These are phyloP conservation scores for Amiota communis DNA, from an alignment of 2,888 invertebrate species.

Conservation along the genomic window DNA sequence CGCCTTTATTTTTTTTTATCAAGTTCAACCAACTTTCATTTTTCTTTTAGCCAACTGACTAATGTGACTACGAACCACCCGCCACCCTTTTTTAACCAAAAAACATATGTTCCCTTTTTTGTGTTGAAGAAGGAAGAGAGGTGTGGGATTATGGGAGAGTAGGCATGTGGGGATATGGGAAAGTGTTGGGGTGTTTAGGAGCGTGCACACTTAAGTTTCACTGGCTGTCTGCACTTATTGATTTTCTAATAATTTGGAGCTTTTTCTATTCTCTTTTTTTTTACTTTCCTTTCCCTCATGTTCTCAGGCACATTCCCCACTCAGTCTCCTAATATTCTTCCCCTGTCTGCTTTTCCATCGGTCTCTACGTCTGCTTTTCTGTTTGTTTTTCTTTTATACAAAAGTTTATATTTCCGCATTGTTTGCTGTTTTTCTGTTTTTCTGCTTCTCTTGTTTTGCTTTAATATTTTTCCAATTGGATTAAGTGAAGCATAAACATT, in stretches of 20 bases:
- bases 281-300: neutral
- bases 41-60: slow-evolving; percentile 57
- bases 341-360: neutral
- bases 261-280: neutral
- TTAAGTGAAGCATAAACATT: slow-evolving; percentile 14
- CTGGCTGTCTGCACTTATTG: slow-evolving; percentile 35
- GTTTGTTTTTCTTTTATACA: neutral
- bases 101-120: slow-evolving; percentile 48
- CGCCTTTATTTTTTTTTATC: slow-evolving; percentile 35
- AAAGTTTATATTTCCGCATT: slow-evolving; percentile 13
- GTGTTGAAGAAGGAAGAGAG: too few relatives aligned
- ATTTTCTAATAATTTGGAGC: slow-evolving; percentile 36
- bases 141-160: too few relatives aligned
- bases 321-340: neutral
- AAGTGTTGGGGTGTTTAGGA: neutral
- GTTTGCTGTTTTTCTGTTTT: slow-evolving; percentile 3
- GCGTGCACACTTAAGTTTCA: slow-evolving; percentile 14
- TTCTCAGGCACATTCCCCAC: neutral
- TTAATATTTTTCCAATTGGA: slow-evolving; percentile 19
- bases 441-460: neutral
- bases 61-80: slow-evolving; percentile 27
- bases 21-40: slow-evolving; percentile 65
- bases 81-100: slow-evolving; percentile 23
- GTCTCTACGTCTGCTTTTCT: slow-evolving; percentile 6
- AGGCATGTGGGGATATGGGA: too few relatives aligned